Base-by-base conservation (phyloP, 1,140 invertebrate species). In the Ceratoteleas bidentatus region DNA sequence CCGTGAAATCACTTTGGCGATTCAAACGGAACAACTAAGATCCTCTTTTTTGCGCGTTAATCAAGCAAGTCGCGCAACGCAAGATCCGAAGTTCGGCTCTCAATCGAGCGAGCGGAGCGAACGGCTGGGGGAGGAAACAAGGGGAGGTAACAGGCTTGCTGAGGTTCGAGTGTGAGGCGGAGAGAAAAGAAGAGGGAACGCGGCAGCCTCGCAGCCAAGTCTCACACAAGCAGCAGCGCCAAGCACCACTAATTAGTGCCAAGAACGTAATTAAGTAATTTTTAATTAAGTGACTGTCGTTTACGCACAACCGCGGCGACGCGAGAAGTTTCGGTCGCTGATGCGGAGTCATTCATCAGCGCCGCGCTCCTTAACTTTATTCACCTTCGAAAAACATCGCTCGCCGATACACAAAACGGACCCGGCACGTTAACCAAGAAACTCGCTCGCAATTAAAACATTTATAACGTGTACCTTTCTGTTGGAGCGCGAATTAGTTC, bases 231-330 rank as follows among this genome's bases (percentile, higher is more conserved):
- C 84, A 85, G 86, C 83, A 84, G 83, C 86, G 69, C 82, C 79
- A 84, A 88, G 86, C 88, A 88, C 87, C 90, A 91, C 92, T 93
- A 93, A 93, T 93, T 93, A 93, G 92, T 91, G 91, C 92, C 92
- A 93, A 93, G 92, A 93, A 92, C 92, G 92, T 93, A 93, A 93
- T 93, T 93, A 93, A 93, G 93, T 93, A 93, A 93, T 93, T 93
- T 93, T 93, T 93, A 93, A 93, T 93, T 93, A 92, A 93, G 91
- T 91, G 90, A 92, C 89, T 91, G 86, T 84, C 88, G 88, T 90
- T 90, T 90, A 89, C 84, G 87, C 85, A 86, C 85, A 88, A 88
- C 85, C 81, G 85, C 80, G 72, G 79, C 84, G 81, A 76, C 72
- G 82, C 80, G 74, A 76, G 61, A 57, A 78, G 80, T 52, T 82